Conservation (phyloP, 2,888 invertebrate genomes). For the Cataglyphis livida region DNA sequence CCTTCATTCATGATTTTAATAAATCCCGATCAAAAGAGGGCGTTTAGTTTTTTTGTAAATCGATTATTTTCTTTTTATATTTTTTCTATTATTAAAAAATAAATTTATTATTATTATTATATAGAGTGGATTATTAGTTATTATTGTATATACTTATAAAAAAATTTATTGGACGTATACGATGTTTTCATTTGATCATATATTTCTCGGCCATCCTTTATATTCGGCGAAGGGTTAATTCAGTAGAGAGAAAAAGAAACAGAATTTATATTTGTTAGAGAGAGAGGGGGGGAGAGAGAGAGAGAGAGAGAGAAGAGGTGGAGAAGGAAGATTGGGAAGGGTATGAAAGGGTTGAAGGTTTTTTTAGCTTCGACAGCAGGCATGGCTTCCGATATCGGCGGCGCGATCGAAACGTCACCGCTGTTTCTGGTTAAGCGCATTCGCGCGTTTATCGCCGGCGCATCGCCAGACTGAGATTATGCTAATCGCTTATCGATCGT, state of each 20-base stretch:
- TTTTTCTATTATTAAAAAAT: background rate
- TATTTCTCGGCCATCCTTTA: constrained; percentile 11
- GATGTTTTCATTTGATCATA: background rate
- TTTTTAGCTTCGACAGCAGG: constrained; percentile 52
- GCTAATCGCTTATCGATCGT: constrained; percentile 57
- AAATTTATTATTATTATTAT: background rate
- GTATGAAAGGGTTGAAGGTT: constrained; percentile 52
- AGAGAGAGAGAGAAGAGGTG: background rate
- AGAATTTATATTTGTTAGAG: constrained; percentile 17
- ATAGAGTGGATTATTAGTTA: background rate
- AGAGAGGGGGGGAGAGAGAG: too few relatives aligned
- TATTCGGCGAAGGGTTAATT: constrained; percentile 30
- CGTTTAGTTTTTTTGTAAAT: background rate
- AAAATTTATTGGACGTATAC: background rate
- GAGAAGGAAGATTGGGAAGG: background rate
- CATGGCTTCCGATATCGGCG: constrained; percentile 27
- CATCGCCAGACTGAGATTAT: constrained; percentile 57
- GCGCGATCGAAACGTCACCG: constrained; percentile 49
- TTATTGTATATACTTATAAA: background rate
- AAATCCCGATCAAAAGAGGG: background rate
- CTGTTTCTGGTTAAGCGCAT: constrained; percentile 55
- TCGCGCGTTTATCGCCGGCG: constrained; percentile 50
- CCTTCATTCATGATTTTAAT: background rate
- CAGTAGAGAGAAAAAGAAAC: background rate
- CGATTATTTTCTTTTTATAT: background rate